These are phyloP conservation scores for Tyrannus savana DNA, from an alignment of 2,113 vertebrate genomes.

Conservation along the genomic window DNA sequence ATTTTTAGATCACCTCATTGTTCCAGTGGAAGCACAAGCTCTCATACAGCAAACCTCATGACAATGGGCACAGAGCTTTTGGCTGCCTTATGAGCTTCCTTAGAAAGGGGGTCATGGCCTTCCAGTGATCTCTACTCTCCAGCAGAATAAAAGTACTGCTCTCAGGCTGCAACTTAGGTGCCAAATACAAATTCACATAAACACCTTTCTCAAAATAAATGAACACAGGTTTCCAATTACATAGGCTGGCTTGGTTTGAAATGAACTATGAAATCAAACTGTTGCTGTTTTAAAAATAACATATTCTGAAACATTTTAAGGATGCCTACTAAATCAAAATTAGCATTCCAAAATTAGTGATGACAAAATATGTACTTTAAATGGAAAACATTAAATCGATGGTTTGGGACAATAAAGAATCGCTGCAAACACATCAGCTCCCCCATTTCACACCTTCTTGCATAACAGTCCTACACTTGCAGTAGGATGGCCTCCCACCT, in stretches of 20 bases:
- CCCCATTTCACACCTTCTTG: conserved; percentile 46
- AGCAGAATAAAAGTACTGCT: background rate
- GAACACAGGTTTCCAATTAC: background rate
- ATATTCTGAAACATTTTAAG: background rate
- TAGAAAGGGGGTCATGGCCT: background rate
- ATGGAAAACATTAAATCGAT: background rate
- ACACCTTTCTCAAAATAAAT: background rate
- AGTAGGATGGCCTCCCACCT: conserved; percentile 20
- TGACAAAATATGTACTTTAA: conserved; percentile 33
- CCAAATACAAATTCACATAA: background rate
- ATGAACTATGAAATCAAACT: background rate
- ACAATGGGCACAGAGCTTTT: background rate
- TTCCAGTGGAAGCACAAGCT: background rate
- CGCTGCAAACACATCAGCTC: background rate
- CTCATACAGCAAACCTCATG: background rate
- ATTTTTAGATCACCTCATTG: background rate
- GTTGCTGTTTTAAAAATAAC: conserved; percentile 34
- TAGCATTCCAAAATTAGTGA: background rate
- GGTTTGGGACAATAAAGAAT: conserved; percentile 14
- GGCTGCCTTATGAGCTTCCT: background rate
- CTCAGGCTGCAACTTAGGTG: background rate
- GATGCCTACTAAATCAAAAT: background rate
- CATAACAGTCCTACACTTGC: conserved; percentile 39
- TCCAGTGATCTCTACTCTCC: background rate
- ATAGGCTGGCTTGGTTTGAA: conserved; percentile 1